Evolutionary conservation across 1,140 invertebrate genomes (phyloP).

Genomic region (Zaprionus africanus): DNA sequence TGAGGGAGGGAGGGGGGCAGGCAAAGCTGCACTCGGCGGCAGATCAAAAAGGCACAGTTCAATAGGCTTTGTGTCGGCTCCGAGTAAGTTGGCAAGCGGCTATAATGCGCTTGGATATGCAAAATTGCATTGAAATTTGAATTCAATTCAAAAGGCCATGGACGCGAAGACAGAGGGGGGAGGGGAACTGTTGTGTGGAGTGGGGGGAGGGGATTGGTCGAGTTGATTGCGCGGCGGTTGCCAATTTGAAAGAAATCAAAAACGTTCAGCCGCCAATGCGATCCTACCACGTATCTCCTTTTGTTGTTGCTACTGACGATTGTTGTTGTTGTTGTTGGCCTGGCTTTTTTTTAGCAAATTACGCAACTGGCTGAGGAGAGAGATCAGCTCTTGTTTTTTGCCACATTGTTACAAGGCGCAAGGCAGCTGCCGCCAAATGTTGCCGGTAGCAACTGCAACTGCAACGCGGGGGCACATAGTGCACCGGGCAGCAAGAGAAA

Average conservation of each 20-base stretch:
- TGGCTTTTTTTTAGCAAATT: conserved; percentile 60
- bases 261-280: conserved; percentile 57
- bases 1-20: conserved; percentile 58
- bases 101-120: conserved; percentile 83
- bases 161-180: background rate
- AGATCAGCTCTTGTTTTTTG: conserved; percentile 56
- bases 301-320: conserved; percentile 33
- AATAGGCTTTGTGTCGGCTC: conserved; percentile 75
- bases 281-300: conserved; percentile 14
- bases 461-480: conserved; percentile 41
- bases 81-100: conserved; percentile 82
- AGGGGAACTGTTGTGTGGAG: conserved; percentile 10
- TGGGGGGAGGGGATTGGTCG: conserved; percentile 43
- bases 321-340: conserved; percentile 28
- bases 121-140: conserved; percentile 84
- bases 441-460: conserved; percentile 9
- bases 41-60: conserved; percentile 75
- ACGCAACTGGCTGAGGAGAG: conserved; percentile 58
- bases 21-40: conserved; percentile 58
- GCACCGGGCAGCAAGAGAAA: conserved; percentile 42
- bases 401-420: conserved; percentile 51
- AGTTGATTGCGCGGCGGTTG: conserved; percentile 72
- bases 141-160: conserved; percentile 77
- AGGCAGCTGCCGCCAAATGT: conserved; percentile 54
- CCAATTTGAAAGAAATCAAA: conserved; percentile 83